These are phyloP conservation scores for Amblyraja radiata DNA, from an alignment of 2,797 vertebrate genomes.

Conservation along the genomic window DNA sequence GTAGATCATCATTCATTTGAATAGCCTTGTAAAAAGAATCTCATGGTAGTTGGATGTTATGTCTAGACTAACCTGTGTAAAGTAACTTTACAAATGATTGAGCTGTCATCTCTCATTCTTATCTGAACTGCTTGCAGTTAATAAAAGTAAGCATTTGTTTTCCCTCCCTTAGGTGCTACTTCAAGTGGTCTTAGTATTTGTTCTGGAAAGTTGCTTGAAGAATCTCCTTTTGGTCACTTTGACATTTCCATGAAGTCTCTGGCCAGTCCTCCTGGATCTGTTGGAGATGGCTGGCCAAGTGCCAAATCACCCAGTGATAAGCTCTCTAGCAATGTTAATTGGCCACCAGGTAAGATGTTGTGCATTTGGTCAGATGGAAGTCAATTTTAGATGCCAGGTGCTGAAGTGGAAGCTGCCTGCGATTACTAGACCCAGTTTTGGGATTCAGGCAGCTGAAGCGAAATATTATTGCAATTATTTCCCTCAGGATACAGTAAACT, in stretches of 20 bases:
- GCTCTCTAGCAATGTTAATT: slow-evolving; percentile 85
- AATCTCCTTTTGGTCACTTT: slow-evolving; percentile 82
- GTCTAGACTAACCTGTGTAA: neutral
- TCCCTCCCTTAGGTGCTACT: slow-evolving; percentile 78
- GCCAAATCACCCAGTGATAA: slow-evolving; percentile 92
- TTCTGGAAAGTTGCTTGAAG: slow-evolving; percentile 66
- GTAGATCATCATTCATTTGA: slow-evolving; percentile 43
- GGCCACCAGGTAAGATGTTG: slow-evolving; percentile 84
- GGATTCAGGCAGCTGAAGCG: neutral
- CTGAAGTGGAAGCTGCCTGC: neutral
- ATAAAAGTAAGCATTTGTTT: neutral
- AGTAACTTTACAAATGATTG: neutral
- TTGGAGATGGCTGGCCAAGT: slow-evolving; percentile 97
- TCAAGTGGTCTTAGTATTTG: slow-evolving; percentile 80
- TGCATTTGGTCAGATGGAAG: neutral
- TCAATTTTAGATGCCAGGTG: no score
- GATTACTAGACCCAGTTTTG: neutral
- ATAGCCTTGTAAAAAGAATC: slow-evolving; percentile 44
- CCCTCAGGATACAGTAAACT: neutral
- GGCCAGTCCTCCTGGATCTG: slow-evolving; percentile 90
- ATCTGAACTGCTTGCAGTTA: neutral
- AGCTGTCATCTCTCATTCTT: neutral
- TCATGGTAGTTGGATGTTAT: slow-evolving; percentile 38
- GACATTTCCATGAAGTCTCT: slow-evolving; percentile 89
- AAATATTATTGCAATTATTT: neutral